A percentile compares a stretch with the other conserved stretches of the same genome.
Evolutionary conservation across 2,113 vertebrate genomes (phyloP).

Genomic region (Hemichromis elongatus): DNA sequence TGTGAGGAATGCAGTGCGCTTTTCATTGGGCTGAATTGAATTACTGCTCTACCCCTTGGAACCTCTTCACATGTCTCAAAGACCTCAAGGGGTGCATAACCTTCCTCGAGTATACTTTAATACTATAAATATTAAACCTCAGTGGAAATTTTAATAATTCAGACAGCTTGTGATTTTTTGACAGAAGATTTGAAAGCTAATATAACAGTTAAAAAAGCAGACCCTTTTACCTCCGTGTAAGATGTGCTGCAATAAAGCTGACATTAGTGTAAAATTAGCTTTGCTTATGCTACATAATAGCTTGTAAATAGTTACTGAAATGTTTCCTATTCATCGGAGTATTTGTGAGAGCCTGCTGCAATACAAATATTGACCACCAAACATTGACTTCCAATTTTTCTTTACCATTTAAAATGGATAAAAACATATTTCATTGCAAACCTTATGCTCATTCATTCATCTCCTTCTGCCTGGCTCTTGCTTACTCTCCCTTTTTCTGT

Average conservation of each 20-base stretch:
- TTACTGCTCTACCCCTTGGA: conserved; percentile 28
- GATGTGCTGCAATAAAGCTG: neutral
- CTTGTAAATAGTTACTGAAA: neutral
- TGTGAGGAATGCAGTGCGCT: conserved; percentile 23
- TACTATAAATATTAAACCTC: neutral
- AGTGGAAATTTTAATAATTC: neutral
- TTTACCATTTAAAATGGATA: neutral
- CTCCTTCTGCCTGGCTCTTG: neutral
- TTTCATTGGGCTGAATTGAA: conserved; percentile 47
- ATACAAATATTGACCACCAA: neutral
- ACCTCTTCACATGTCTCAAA: neutral
- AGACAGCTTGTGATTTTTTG: neutral
- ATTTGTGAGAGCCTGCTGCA: neutral
- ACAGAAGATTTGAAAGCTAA: neutral
- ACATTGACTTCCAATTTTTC: neutral
- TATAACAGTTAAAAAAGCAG: neutral
- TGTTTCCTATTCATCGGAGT: neutral
- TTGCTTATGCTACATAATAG: neutral
- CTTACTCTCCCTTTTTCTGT: neutral
- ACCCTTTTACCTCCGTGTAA: neutral
- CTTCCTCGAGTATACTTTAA: neutral
- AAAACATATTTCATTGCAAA: neutral
- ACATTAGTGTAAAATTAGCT: neutral
- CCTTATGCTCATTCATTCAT: neutral
- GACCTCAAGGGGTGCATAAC: conserved; percentile 3